Conservation (phyloP, 2,797 vertebrate species). For the Poeciliopsis infans region DNA sequence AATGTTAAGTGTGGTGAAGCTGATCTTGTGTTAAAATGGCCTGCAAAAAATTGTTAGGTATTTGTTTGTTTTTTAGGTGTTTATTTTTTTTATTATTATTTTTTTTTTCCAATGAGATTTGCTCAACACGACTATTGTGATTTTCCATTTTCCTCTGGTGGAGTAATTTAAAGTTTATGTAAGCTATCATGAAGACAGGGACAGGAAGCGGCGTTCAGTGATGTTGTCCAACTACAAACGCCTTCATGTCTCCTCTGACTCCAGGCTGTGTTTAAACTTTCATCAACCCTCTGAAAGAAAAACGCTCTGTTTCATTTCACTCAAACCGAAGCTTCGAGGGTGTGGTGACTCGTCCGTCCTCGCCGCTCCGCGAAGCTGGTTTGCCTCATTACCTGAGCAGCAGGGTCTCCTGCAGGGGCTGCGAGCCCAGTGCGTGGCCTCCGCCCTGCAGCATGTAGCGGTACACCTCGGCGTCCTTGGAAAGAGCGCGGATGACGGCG, state of each 20-base stretch:
- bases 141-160: neutral
- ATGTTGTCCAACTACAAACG: neutral
- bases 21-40: too few species aligned
- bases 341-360: slow-evolving; percentile 13
- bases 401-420: slow-evolving; percentile 75
- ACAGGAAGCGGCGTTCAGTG: neutral
- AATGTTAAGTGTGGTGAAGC: too few species aligned
- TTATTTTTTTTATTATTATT: neutral
- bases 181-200: neutral
- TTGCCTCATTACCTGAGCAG: slow-evolving; percentile 80
- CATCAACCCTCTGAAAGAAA: slow-evolving; percentile 4
- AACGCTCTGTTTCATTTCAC: slow-evolving; percentile 6
- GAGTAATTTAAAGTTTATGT: slow-evolving; percentile 7
- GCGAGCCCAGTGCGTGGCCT: slow-evolving; percentile 45
- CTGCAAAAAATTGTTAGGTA: neutral
- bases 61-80: neutral
- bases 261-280: slow-evolving; percentile 35
- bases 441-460: slow-evolving; percentile 69
- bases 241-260: slow-evolving; percentile 36
- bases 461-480: slow-evolving; percentile 79
- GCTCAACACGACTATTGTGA: neutral
- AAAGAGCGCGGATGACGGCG: slow-evolving; percentile 74
- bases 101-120: neutral
- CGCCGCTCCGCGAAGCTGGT: neutral
- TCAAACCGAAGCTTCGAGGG: slow-evolving; percentile 16